Conservation (phyloP, 30 jellyfish, hydroid and myxozoan species). For the Hydractinia symbiolongicarpus region DNA sequence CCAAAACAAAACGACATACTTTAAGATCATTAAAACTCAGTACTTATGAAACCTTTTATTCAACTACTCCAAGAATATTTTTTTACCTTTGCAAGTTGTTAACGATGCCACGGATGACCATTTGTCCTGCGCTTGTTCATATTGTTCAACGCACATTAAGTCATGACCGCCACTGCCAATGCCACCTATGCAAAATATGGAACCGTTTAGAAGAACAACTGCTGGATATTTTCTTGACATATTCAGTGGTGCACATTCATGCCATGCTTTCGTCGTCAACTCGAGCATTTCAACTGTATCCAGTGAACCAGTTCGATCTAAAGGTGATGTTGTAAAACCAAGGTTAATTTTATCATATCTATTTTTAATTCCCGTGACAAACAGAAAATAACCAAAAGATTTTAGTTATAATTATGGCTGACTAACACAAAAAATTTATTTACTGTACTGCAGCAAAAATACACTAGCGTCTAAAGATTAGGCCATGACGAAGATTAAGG, state of each 20-base stretch:
- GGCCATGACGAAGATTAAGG: no score
- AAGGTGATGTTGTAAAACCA: neutral
- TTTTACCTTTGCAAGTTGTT: neutral
- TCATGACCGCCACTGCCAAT: neutral
- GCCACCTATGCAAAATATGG: neutral
- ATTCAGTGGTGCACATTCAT: constrained; percentile 5
- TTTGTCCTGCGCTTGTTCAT: neutral
- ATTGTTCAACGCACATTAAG: neutral
- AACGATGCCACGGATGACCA: constrained; percentile 1
- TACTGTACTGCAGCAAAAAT: no score
- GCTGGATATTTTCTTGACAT: constrained; percentile 5
- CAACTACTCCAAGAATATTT: no score
- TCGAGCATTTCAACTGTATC: constrained; percentile 10
- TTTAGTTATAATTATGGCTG: no score
- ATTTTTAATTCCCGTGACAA: neutral
- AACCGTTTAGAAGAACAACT: neutral
- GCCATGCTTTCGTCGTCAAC: neutral
- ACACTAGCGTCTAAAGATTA: no score
- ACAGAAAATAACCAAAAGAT: neutral
- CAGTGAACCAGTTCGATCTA: constrained; percentile 64
- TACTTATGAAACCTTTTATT: no score
- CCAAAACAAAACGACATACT: no score
- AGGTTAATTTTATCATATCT: no score
- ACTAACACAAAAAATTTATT: no score
- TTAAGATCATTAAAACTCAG: no score